Evolutionary conservation across 2,888 invertebrate genomes (phyloP).

Genomic region (Terebella lapidaria): DNA sequence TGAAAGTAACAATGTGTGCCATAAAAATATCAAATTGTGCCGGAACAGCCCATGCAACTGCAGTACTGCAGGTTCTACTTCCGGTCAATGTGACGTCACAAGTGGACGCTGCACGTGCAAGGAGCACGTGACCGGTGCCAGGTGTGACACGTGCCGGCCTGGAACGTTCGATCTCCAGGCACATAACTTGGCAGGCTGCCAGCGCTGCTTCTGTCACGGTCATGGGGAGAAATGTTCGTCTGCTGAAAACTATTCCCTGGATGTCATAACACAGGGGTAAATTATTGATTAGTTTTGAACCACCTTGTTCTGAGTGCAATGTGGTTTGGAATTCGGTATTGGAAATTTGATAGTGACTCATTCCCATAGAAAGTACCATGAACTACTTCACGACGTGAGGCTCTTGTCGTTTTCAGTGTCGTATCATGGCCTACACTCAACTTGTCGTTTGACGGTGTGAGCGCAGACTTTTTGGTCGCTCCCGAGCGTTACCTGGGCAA

Average conservation of each 20-base stretch:
- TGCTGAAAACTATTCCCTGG: slow-evolving; percentile 13
- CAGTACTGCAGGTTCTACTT: slow-evolving; percentile 19
- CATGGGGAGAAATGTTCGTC: slow-evolving; percentile 27
- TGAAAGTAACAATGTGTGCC: too few relatives aligned
- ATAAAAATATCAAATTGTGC: too few relatives aligned
- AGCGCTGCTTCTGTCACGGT: slow-evolving; percentile 34
- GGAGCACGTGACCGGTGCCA: slow-evolving; percentile 26
- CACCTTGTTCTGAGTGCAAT: background rate
- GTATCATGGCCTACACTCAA: too few relatives aligned
- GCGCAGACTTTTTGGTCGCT: background rate
- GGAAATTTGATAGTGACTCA: too few relatives aligned
- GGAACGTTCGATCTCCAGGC: slow-evolving; percentile 60
- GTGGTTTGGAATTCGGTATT: too few relatives aligned
- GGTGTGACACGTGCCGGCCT: slow-evolving; percentile 31
- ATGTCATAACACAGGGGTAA: background rate
- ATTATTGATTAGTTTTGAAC: background rate
- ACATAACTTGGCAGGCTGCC: slow-evolving; percentile 70
- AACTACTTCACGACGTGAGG: background rate
- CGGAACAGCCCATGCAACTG: slow-evolving; percentile 31
- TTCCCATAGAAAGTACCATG: background rate
- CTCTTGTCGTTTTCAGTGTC: background rate
- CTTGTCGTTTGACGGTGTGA: too few relatives aligned
- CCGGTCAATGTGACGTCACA: slow-evolving; percentile 18
- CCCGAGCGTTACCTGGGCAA: background rate
- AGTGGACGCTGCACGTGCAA: slow-evolving; percentile 32